Evolutionary conservation across 1,140 invertebrate genomes (phyloP).

Genomic region (Papilio aristodemus): DNA sequence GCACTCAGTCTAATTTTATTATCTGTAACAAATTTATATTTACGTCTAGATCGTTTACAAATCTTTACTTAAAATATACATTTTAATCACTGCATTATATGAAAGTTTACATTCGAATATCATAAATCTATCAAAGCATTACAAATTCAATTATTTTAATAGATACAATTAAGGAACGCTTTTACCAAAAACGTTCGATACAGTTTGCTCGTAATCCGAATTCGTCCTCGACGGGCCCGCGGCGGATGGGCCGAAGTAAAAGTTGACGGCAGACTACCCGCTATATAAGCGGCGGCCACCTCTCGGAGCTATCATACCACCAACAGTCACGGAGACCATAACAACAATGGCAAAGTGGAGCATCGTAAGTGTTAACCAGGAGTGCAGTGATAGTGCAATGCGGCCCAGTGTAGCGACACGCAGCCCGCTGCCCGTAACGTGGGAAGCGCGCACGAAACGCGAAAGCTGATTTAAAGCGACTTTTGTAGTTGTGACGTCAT

Average conservation of each 20-base stretch:
- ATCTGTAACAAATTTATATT: conserved; percentile 13
- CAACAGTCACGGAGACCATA: conserved; percentile 50
- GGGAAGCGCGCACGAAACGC: conserved; percentile 19
- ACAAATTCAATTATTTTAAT: conserved; percentile 9
- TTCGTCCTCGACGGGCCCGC: conserved; percentile 58
- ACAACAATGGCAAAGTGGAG: conserved; percentile 73
- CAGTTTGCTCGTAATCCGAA: conserved; percentile 56
- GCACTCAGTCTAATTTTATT: background rate
- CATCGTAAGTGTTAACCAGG: conserved; percentile 67
- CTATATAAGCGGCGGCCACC: conserved; percentile 65
- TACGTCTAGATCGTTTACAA: background rate
- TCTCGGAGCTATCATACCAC: conserved; percentile 56
- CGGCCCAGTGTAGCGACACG: conserved; percentile 18
- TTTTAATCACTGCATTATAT: background rate
- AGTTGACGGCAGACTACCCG: conserved; percentile 63
- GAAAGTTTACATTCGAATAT: background rate
- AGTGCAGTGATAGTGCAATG: conserved; percentile 64
- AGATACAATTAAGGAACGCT: conserved; percentile 28
- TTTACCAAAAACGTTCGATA: conserved; percentile 36
- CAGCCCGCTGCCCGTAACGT: conserved; percentile 7
- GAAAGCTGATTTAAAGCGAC: conserved; percentile 5
- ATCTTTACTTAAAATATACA: background rate
- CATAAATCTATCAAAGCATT: conserved; percentile 6
- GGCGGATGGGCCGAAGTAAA: conserved; percentile 68
- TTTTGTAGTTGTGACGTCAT: conserved; percentile 22